Conservation (phyloP, 2,888 invertebrate genomes). For the Tipula vernalis region DNA sequence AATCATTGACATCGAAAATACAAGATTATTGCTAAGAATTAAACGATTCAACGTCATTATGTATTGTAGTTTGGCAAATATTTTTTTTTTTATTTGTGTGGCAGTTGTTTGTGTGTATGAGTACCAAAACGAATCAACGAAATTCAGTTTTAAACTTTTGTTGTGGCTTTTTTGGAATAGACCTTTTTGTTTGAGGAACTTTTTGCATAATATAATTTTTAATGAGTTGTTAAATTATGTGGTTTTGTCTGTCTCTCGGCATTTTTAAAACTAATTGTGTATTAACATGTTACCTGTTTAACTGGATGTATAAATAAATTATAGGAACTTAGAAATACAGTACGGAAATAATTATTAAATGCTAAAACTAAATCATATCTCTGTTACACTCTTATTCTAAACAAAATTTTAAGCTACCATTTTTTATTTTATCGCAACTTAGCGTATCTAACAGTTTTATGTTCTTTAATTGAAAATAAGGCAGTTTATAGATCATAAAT, state of each 20-base stretch:
- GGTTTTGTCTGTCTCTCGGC: neutral
- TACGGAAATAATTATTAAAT: neutral
- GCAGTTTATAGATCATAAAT: neutral
- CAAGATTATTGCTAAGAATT: neutral
- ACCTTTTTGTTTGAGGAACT: neutral
- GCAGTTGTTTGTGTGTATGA: neutral
- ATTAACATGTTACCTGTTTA: too few species aligned
- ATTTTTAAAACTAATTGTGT: neutral
- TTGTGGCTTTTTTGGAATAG: neutral
- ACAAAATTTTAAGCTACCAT: neutral
- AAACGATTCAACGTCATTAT: neutral
- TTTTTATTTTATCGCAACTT: neutral
- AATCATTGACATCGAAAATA: neutral
- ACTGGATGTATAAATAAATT: neutral
- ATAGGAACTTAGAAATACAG: neutral
- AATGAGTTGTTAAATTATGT: neutral
- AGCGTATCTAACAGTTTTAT: neutral
- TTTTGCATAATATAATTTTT: neutral
- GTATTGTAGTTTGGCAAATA: neutral
- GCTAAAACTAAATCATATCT: neutral
- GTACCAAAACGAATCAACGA: neutral
- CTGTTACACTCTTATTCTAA: neutral
- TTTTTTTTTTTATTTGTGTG: neutral
- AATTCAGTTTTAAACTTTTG: neutral
- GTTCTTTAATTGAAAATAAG: neutral